Conservation (phyloP, 1,140 invertebrate species). For the Centruroides sculpturatus region DNA sequence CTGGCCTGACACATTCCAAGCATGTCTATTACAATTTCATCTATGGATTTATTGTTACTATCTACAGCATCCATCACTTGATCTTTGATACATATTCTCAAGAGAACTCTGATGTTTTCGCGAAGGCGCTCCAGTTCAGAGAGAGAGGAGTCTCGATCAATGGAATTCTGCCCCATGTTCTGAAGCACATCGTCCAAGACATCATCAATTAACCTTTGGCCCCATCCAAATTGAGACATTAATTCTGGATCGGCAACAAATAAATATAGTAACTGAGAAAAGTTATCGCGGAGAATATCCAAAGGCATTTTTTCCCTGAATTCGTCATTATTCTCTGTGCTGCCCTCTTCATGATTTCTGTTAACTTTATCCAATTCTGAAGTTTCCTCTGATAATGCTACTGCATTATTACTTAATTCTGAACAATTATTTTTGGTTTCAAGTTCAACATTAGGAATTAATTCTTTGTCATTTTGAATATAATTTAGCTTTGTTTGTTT, state of each 20-base stretch:
- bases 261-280: slow-evolving; percentile 11
- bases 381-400: background rate
- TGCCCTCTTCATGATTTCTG: background rate
- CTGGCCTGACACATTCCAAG: slow-evolving; percentile 1
- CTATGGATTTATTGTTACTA: slow-evolving; percentile 1
- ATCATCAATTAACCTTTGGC: slow-evolving; percentile 5
- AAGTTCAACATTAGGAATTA: background rate
- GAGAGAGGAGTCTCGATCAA: background rate
- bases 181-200: slow-evolving; percentile 8
- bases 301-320: background rate
- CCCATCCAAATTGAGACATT: slow-evolving; percentile 12
- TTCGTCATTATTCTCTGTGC: background rate
- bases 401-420: no score
- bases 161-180: slow-evolving; percentile 2
- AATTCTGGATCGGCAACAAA: slow-evolving; percentile 10
- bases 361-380: background rate
- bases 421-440: no score
- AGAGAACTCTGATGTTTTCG: slow-evolving; percentile 6
- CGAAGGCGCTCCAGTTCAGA: slow-evolving; percentile 8
- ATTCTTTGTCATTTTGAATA: background rate
- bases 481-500: background rate
- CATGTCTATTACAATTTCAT: slow-evolving; percentile 11
- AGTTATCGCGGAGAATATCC: slow-evolving; percentile 4
- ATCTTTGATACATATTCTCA: slow-evolving; percentile 7
- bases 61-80: slow-evolving; percentile 10